Evolutionary conservation across 2,797 vertebrate genomes (phyloP).

Genomic region (Acanthiza pusilla): DNA sequence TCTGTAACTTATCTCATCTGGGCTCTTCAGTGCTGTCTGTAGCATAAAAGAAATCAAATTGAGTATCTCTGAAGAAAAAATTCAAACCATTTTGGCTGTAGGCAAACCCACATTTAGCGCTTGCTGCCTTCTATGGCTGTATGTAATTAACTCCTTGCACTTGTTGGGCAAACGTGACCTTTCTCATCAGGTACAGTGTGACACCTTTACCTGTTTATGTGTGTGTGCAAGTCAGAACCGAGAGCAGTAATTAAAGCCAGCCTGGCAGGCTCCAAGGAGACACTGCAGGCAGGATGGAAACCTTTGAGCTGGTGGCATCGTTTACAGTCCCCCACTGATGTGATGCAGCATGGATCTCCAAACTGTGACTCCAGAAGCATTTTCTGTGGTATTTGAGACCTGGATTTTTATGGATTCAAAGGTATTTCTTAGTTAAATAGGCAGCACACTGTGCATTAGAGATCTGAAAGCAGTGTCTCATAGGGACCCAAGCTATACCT

Average conservation of each 20-base stretch:
- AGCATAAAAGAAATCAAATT: neutral
- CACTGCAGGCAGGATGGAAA: neutral
- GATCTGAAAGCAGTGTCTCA: neutral
- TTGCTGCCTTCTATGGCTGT: neutral
- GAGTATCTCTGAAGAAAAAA: neutral
- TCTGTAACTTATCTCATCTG: neutral
- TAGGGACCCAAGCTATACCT: neutral
- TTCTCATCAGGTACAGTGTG: neutral
- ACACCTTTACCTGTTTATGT: neutral
- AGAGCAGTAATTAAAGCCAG: neutral
- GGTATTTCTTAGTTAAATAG: neutral
- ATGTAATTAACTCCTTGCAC: neutral
- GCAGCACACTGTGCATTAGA: neutral
- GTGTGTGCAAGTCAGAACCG: neutral
- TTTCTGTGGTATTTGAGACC: neutral
- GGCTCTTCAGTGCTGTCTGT: neutral
- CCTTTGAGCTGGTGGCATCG: neutral
- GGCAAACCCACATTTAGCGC: neutral
- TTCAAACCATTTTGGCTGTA: neutral
- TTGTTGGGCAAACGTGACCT: neutral
- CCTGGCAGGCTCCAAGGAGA: neutral
- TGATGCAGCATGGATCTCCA: neutral
- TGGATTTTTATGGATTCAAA: neutral
- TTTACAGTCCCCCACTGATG: neutral
- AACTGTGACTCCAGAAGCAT: neutral